Evolutionary conservation across 92 coral and sea anemone species (phyloP).

Genomic region (Actinostola sp.): DNA sequence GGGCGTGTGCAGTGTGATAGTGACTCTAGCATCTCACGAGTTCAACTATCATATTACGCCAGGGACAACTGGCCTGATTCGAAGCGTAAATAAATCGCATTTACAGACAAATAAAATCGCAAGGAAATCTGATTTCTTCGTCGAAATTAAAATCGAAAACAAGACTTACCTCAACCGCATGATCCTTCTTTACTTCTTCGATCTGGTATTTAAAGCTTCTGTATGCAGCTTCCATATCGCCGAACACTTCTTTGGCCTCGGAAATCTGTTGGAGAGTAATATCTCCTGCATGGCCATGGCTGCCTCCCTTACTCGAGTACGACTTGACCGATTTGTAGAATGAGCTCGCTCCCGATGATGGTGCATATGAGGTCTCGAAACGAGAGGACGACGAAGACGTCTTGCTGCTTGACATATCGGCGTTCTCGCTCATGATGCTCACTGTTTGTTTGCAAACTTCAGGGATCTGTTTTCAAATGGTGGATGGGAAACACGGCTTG

Average conservation of each 20-base stretch:
- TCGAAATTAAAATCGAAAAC: slow-evolving; percentile 13
- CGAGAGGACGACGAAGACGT: slow-evolving; percentile 31
- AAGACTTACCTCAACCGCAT: slow-evolving; percentile 85
- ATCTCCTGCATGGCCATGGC: slow-evolving; percentile 53
- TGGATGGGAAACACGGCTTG: slow-evolving; percentile 2
- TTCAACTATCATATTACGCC: slow-evolving; percentile 3
- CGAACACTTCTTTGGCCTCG: slow-evolving; percentile 93
- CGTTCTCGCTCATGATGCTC: slow-evolving; percentile 23
- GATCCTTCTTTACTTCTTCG: slow-evolving; percentile 84
- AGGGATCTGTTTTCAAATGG: slow-evolving; percentile 14
- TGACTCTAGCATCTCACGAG: background rate
- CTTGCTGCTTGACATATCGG: slow-evolving; percentile 23
- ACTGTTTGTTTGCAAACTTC: slow-evolving; percentile 22
- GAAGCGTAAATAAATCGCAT: slow-evolving; percentile 7
- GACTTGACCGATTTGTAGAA: slow-evolving; percentile 50
- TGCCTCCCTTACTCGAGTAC: slow-evolving; percentile 50
- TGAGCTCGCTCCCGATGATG: slow-evolving; percentile 34
- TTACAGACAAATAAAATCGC: background rate
- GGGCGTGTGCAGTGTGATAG: slow-evolving; percentile 10
- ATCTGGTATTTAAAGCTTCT: slow-evolving; percentile 78
- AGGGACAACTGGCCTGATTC: slow-evolving; percentile 15
- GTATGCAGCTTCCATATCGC: slow-evolving; percentile 91
- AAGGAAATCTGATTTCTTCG: background rate
- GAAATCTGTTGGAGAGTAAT: slow-evolving; percentile 88
- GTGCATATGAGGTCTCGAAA: slow-evolving; percentile 5